phyloP scores from a whole-genome alignment of 2,113 vertebrate species.

The Chionomys nivalis region DNA sequence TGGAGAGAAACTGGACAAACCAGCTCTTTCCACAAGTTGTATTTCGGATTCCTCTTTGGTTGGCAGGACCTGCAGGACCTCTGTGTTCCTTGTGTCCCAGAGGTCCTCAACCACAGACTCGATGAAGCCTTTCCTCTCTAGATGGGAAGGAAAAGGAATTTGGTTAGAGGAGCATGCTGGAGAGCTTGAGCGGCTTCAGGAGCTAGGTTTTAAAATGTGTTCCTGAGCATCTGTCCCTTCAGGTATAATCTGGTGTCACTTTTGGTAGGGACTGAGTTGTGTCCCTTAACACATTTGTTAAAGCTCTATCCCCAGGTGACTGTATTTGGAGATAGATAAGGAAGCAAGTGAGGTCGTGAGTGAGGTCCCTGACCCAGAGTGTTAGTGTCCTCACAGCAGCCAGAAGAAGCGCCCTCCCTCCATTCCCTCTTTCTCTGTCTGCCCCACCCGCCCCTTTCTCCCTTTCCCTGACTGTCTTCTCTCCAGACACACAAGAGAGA shows the following conservation, averaged over 20 bases:
- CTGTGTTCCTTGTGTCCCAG: background rate
- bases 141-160: too few species aligned
- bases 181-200: background rate
- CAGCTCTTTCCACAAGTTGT: background rate
- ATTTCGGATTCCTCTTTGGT: rapidly evolving
- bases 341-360: too few species aligned
- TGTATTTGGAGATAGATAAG: too few species aligned
- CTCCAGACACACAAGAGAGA: background rate
- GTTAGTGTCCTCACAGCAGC: background rate
- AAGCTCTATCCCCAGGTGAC: too few species aligned
- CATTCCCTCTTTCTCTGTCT: rapidly evolving
- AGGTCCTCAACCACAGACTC: background rate
- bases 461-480: too few species aligned
- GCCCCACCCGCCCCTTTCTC: too few species aligned
- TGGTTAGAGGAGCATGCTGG: rapidly evolving
- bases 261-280: too few species aligned
- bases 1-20: background rate
- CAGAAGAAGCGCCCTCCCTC: background rate
- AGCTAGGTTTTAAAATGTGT: background rate
- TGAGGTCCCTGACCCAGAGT: too few species aligned
- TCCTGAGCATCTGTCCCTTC: background rate
- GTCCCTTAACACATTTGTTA: background rate
- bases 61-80: background rate
- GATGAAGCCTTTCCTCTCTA: background rate
- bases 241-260: too few species aligned